These are phyloP conservation scores for Plecturocebus donacophilus DNA, from an alignment of 2,113 vertebrate species.

Conservation along the genomic window DNA sequence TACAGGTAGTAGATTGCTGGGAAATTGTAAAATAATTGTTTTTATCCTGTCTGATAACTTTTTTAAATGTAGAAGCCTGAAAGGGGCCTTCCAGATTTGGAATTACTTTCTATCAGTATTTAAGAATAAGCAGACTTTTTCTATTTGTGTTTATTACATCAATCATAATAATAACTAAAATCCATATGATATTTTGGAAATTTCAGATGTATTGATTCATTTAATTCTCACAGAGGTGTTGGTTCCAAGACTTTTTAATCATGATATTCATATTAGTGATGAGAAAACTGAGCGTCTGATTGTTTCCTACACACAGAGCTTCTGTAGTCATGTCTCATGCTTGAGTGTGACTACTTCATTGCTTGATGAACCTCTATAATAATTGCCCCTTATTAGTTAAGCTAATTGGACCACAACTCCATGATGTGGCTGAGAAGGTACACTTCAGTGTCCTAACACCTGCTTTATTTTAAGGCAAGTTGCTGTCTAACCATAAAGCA, in stretches of 20 bases:
- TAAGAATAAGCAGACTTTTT: neutral
- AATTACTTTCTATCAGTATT: conserved; percentile 28
- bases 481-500: neutral
- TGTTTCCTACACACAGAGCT: neutral
- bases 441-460: accelerated
- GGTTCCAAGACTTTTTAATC: neutral
- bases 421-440: neutral
- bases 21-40: neutral
- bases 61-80: conserved; percentile 3
- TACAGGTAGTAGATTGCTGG: neutral
- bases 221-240: neutral
- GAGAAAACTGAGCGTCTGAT: neutral
- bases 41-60: neutral
- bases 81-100: neutral
- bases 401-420: neutral
- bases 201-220: neutral
- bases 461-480: neutral
- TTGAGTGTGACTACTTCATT: neutral
- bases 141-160: neutral
- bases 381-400: neutral
- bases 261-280: neutral
- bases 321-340: neutral
- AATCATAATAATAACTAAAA: neutral
- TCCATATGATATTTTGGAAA: neutral
- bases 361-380: neutral